phyloP scores from a whole-genome alignment of 2,888 invertebrate species.

The Dastarcus helophoroides region DNA sequence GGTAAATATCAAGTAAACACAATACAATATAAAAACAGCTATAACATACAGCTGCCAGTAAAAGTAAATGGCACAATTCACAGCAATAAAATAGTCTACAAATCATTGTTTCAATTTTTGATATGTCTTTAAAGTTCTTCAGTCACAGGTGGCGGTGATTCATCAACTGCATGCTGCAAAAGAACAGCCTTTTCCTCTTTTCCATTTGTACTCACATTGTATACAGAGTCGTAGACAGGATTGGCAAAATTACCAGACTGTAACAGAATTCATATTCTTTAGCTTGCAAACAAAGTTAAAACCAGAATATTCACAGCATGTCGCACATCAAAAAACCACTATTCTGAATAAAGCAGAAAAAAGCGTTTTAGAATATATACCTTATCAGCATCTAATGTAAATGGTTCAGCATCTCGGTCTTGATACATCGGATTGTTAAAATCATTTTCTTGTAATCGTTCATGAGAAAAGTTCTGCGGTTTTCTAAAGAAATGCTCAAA shows the following conservation, averaged over 20 bases:
- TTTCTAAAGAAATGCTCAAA: slow-evolving; percentile 27
- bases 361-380: too few species aligned
- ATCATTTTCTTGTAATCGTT: slow-evolving; percentile 71
- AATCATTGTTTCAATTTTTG: slow-evolving; percentile 12
- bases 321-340: too few species aligned
- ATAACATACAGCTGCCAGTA: slow-evolving; percentile 6
- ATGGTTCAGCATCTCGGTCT: slow-evolving; percentile 53
- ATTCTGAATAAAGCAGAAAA: too few species aligned
- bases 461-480: slow-evolving; percentile 56
- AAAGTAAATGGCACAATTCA: slow-evolving; percentile 36
- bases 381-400: slow-evolving; percentile 49
- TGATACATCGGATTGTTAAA: slow-evolving; percentile 80
- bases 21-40: slow-evolving; percentile 6
- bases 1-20: not conserved
- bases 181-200: slow-evolving; percentile 45
- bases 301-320: too few species aligned
- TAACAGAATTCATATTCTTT: too few species aligned
- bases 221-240: slow-evolving; percentile 78
- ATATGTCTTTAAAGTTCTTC: slow-evolving; percentile 30
- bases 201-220: slow-evolving; percentile 39
- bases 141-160: slow-evolving; percentile 29
- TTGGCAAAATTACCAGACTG: slow-evolving; percentile 68
- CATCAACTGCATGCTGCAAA: slow-evolving; percentile 42
- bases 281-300: too few species aligned
- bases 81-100: slow-evolving; percentile 28